Conservation (phyloP, 2,797 vertebrate species). For the Eulemur rubriventer region DNA sequence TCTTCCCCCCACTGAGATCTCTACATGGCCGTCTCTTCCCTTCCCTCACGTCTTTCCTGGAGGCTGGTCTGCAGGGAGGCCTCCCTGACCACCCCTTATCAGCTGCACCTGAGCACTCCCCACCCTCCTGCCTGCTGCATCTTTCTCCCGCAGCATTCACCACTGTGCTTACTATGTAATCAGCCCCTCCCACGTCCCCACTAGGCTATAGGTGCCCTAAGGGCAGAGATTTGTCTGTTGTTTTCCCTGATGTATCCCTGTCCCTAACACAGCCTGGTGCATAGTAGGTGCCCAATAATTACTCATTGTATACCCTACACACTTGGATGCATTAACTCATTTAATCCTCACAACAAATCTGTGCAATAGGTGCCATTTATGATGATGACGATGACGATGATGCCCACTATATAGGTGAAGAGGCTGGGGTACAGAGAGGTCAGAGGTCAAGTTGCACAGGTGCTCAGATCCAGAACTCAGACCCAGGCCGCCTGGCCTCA, state of each 20-base stretch:
- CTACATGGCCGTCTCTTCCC: rapidly evolving
- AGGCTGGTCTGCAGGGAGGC: background rate
- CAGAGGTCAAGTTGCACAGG: background rate
- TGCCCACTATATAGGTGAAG: background rate
- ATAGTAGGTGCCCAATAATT: background rate
- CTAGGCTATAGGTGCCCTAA: rapidly evolving
- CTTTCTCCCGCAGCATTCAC: background rate
- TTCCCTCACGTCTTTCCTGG: background rate
- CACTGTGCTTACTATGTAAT: background rate
- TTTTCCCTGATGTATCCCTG: background rate
- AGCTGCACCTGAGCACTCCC: background rate
- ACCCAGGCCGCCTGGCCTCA: background rate
- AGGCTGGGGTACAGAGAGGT: background rate
- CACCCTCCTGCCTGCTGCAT: background rate
- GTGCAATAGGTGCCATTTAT: background rate
- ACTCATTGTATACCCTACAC: background rate
- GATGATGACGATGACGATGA: too few species aligned
- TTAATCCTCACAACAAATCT: background rate
- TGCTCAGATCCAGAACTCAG: background rate
- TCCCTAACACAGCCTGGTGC: background rate
- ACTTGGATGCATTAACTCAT: too few species aligned
- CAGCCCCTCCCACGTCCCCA: background rate
- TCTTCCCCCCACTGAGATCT: too few species aligned
- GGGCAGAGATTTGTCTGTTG: background rate
- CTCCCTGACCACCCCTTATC: background rate